Evolutionary conservation across 1,140 invertebrate genomes (phyloP).

Genomic region (Neodiprion lecontei): DNA sequence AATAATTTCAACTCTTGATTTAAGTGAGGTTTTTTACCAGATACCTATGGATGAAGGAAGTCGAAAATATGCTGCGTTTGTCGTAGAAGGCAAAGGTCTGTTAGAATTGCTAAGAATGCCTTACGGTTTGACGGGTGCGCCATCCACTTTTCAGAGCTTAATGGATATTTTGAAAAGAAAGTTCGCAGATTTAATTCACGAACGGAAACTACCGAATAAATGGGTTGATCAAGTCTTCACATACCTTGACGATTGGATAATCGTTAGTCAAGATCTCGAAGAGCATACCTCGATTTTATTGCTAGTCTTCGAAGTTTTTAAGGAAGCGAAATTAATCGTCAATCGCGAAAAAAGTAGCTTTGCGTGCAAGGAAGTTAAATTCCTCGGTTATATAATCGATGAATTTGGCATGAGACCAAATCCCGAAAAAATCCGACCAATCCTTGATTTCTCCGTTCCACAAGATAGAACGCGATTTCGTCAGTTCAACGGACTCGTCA

Average conservation of each 20-base stretch:
- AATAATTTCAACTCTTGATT: constrained; percentile 39
- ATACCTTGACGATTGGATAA: constrained; percentile 20
- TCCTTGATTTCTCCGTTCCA: background rate
- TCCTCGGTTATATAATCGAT: constrained; percentile 29
- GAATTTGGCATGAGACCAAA: constrained; percentile 18
- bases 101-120: constrained; percentile 56
- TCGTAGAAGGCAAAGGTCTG: constrained; percentile 47
- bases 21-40: constrained; percentile 40
- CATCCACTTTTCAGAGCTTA: constrained; percentile 32
- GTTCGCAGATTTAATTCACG: constrained; percentile 13
- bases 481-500: constrained; percentile 11
- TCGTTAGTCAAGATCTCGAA: constrained; percentile 25
- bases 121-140: constrained; percentile 55
- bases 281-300: constrained; percentile 19
- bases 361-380: constrained; percentile 19
- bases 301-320: constrained; percentile 14
- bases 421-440: constrained; percentile 6
- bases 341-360: constrained; percentile 23
- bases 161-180: constrained; percentile 25
- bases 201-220: constrained; percentile 14
- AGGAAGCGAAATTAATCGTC: constrained; percentile 11
- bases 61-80: constrained; percentile 25
- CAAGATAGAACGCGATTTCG: background rate
- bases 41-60: constrained; percentile 24
- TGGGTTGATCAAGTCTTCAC: constrained; percentile 23